Conservation (phyloP, 2,797 vertebrate genomes). For the Lophotriccus pileatus region DNA sequence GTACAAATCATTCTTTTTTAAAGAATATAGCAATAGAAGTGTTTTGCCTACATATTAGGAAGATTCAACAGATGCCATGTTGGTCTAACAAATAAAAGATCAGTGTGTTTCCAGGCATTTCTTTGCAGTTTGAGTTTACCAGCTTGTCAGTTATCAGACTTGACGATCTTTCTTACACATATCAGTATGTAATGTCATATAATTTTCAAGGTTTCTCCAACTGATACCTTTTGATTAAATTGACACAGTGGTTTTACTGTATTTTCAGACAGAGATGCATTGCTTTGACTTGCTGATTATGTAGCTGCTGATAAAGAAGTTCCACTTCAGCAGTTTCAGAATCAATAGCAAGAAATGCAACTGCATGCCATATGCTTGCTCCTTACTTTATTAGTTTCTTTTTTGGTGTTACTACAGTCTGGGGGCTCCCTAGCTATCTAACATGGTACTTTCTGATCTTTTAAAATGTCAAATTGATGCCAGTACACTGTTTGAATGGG, state of each 20-base stretch:
- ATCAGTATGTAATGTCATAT: background rate
- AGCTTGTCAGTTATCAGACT: background rate
- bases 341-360: conserved; percentile 39
- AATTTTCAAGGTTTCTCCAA: background rate
- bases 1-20: background rate
- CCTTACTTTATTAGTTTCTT: conserved; percentile 11
- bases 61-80: background rate
- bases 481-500: background rate
- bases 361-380: background rate
- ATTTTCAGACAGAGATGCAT: conserved; percentile 1
- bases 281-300: conserved; percentile 21
- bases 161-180: background rate
- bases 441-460: background rate
- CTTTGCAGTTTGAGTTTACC: background rate
- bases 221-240: conserved; percentile 18
- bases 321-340: conserved; percentile 36
- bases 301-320: conserved; percentile 28
- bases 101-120: background rate
- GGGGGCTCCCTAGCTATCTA: background rate
- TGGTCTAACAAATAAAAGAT: background rate
- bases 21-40: background rate
- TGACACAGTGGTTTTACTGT: background rate
- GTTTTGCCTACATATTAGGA: background rate
- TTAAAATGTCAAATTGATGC: conserved; percentile 6
- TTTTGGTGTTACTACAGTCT: conserved; percentile 1